A percentile compares a stretch with the other conserved stretches of the same genome.
phyloP scores from a whole-genome alignment of 1,140 invertebrate species.

The Colletes latitarsis region DNA sequence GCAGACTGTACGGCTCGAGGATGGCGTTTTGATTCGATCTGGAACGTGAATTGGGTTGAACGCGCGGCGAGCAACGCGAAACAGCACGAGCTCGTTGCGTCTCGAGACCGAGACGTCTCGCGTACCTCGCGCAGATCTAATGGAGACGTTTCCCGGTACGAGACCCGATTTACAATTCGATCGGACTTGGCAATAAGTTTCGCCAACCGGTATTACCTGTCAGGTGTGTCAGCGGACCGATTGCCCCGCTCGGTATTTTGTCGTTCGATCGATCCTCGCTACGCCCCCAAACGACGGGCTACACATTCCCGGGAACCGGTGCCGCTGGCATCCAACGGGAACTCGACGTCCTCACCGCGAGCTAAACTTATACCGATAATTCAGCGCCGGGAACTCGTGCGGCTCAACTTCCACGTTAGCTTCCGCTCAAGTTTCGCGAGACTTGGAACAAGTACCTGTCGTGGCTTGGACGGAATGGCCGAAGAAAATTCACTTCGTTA shows the following conservation, averaged over 20 bases:
- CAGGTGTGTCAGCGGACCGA: slow-evolving; percentile 59
- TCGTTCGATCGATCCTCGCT: slow-evolving; percentile 57
- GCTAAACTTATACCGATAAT: slow-evolving; percentile 67
- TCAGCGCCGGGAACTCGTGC: slow-evolving; percentile 38
- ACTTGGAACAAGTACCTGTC: slow-evolving; percentile 1
- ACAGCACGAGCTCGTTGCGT: not conserved
- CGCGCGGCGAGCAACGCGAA: too few relatives aligned
- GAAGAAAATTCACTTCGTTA: slow-evolving; percentile 12
- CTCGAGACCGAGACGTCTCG: slow-evolving; percentile 1
- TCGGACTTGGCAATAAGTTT: slow-evolving; percentile 63
- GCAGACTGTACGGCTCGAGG: not conserved
- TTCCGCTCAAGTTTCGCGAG: slow-evolving; percentile 32
- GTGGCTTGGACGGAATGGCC: not conserved
- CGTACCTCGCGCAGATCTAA: slow-evolving; percentile 42
- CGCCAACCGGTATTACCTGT: slow-evolving; percentile 64
- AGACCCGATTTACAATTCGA: slow-evolving; percentile 66
- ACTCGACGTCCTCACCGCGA: slow-evolving; percentile 46
- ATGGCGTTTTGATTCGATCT: slow-evolving; percentile 50
- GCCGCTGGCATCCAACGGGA: slow-evolving; percentile 31
- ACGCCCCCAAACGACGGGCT: slow-evolving; percentile 13
- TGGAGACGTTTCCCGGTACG: slow-evolving; percentile 60
- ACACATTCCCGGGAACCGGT: not conserved
- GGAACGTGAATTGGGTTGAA: slow-evolving; percentile 29
- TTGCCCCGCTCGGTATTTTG: slow-evolving; percentile 56
- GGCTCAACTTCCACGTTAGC: slow-evolving; percentile 45